A percentile compares a stretch with the other conserved stretches of the same genome.
Conservation (phyloP, 2,888 invertebrate species). For the Eristalis tenax region DNA sequence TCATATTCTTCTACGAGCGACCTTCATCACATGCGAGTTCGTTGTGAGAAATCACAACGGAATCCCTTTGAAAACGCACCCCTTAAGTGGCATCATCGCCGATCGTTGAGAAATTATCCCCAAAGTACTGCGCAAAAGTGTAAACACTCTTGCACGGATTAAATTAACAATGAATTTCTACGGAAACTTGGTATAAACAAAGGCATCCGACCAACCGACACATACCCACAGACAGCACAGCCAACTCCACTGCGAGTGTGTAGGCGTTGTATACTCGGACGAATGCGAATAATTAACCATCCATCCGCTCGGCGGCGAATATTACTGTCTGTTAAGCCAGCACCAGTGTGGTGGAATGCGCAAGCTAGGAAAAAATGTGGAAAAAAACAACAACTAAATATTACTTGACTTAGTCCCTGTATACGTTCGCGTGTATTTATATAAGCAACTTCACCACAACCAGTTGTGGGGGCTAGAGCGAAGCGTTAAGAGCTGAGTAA, state of each 20-base stretch:
- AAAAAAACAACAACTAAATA: background rate
- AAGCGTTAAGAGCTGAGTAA: conserved; percentile 61
- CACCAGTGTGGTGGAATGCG: conserved; percentile 25
- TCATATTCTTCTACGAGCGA: too few species aligned
- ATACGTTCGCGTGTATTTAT: background rate
- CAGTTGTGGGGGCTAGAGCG: conserved; percentile 47
- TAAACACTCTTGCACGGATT: conserved; percentile 15
- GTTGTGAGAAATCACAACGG: too few species aligned
- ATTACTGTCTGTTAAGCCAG: conserved; percentile 8
- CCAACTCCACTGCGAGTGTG: background rate
- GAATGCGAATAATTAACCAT: conserved; percentile 41
- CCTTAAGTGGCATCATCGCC: background rate
- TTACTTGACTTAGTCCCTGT: background rate
- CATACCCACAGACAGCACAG: background rate
- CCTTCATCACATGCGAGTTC: too few species aligned
- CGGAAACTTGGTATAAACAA: conserved; percentile 27
- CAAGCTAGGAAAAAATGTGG: conserved; percentile 4
- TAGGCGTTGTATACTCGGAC: conserved; percentile 33
- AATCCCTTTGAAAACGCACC: background rate
- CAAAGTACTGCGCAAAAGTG: conserved; percentile 22
- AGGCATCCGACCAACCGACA: conserved; percentile 14
- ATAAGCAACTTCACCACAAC: conserved; percentile 40
- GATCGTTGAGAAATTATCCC: background rate
- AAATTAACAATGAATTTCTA: conserved; percentile 21
- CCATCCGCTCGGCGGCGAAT: conserved; percentile 16